Conservation (phyloP, 2,113 vertebrate species). For the Paracanthobrama guichenoti region DNA sequence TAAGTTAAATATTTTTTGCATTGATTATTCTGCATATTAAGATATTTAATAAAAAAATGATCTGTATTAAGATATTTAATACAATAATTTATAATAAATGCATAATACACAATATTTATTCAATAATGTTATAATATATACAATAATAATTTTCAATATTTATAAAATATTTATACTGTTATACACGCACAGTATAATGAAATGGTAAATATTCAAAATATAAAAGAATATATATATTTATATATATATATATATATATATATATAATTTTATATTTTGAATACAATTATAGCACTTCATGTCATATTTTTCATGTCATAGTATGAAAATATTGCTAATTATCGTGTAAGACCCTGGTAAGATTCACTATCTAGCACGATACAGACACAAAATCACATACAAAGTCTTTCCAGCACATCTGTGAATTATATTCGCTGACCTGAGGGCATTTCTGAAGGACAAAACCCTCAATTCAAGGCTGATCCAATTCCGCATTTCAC, state of each 20-base stretch:
- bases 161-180: too few species aligned
- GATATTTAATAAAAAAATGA: too few species aligned
- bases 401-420: background rate
- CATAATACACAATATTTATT: too few species aligned
- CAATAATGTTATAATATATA: too few species aligned
- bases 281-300: too few species aligned
- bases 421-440: background rate
- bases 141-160: too few species aligned
- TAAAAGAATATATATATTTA: too few species aligned
- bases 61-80: too few species aligned
- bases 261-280: too few species aligned
- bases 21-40: too few species aligned
- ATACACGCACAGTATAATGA: background rate
- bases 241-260: background rate
- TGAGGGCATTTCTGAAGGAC: background rate
- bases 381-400: background rate
- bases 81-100: too few species aligned
- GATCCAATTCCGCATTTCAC: background rate
- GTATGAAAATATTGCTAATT: background rate
- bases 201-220: background rate
- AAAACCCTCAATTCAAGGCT: background rate
- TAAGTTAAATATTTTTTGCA: background rate
- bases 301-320: background rate
- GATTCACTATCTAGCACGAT: background rate
- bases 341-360: background rate